A percentile compares a stretch with the other conserved stretches of the same genome.
These are phyloP conservation scores for Hozukius guyotensis DNA, from an alignment of 2,797 vertebrate genomes.

Conservation along the genomic window DNA sequence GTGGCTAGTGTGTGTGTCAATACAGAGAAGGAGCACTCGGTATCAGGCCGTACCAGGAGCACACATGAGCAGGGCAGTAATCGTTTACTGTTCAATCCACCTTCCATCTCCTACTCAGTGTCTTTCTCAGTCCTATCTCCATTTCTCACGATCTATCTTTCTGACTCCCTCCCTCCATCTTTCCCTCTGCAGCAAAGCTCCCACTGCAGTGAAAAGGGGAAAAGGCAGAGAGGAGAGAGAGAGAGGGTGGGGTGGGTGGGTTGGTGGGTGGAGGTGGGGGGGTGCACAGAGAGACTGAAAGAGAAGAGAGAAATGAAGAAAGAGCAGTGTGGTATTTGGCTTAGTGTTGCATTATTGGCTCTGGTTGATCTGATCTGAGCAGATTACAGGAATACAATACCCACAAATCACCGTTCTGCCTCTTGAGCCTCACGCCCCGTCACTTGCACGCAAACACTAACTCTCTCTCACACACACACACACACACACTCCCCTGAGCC, in stretches of 20 bases:
- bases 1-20: conserved; percentile 66
- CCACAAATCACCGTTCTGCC: conserved; percentile 74
- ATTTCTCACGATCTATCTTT: conserved; percentile 66
- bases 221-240: conserved; percentile 32
- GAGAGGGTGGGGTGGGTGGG: background rate
- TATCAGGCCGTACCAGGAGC: conserved; percentile 74
- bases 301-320: conserved; percentile 70
- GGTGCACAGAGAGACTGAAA: conserved; percentile 25
- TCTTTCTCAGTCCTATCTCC: conserved; percentile 57
- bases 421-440: conserved; percentile 56
- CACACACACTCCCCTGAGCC: conserved; percentile 20
- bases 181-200: conserved; percentile 73
- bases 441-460: conserved; percentile 39
- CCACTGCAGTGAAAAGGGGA: conserved; percentile 71
- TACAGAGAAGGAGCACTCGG: conserved; percentile 67
- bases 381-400: conserved; percentile 84
- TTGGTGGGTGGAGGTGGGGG: background rate
- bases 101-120: conserved; percentile 51
- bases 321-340: conserved; percentile 79
- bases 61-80: conserved; percentile 63
- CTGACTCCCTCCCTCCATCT: conserved; percentile 62
- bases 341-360: conserved; percentile 82
- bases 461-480: conserved; percentile 18
- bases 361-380: conserved; percentile 83
- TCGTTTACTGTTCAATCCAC: conserved; percentile 67